Base-by-base conservation (phyloP, 2,797 vertebrate species). In the Myotis daubentonii region DNA sequence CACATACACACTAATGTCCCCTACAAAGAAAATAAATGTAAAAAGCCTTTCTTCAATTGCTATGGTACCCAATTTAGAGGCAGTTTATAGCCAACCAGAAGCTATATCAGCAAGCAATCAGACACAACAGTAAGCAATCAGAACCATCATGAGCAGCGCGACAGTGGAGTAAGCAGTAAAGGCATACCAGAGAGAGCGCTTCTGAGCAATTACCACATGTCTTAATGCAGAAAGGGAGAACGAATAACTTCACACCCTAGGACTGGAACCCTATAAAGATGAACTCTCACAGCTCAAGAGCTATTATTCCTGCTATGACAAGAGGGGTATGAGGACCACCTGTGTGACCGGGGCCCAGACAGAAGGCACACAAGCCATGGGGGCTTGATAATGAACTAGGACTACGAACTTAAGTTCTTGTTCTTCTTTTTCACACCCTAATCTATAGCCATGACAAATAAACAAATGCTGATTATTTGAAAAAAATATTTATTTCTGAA, bases 121-220 rank as follows among this genome's bases (percentile, higher is more conserved):
- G 96, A 94, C 87, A 80, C 53, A 96, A 93, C 87, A 97, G 91
- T 96, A 96, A 96, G 95, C 87, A 87, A 80, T 89, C 84, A 93
- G 96, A 93, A 95, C 74, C 94, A 93, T 94, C 92, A 95, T 16
- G 33, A 96, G 95, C 95, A 93, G 38, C 80, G 82, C 87, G 91
- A 81, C 80, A 93, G 71, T 49, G 75, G 83, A 97, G 89, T 19
- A 75, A 92, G 89, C 89, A 60, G 81, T 87, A 96, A 96, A 96
- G 92, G 95, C 95, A 81, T 96, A 74, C 93, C 85, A 95, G 97
- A 92, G 93, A 97, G 92, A 93, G 75, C 55, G 51, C 85, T 97
- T 97, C 95, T 85, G 68, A 95, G 94, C 97, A 96, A 97, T 97
- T 91, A 95, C 96, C 96, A 93, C 94, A 96, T 96, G 96, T 95